Evolutionary conservation across 2,113 vertebrate species (phyloP).

Genomic region (Callipepla californica): DNA sequence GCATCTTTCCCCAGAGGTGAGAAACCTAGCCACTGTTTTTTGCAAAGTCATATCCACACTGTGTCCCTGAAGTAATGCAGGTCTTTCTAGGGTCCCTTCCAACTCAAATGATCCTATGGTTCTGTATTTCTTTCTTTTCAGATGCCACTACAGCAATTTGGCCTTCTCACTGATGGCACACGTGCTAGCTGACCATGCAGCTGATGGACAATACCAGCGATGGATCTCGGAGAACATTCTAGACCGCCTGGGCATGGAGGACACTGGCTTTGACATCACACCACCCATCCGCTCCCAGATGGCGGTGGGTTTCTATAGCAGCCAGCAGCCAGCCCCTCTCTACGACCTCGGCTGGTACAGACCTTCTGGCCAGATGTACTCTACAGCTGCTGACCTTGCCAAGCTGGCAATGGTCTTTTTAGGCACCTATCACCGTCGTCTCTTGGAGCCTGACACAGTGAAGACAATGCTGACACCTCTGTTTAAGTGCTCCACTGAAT

Average conservation of each 20-base stretch:
- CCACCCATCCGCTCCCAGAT: conserved; percentile 77
- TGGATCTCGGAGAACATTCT: conserved; percentile 88
- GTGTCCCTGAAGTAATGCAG: neutral
- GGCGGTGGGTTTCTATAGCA: conserved; percentile 88
- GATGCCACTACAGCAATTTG: conserved; percentile 94
- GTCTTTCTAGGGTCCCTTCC: too few species aligned
- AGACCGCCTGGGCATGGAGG: conserved; percentile 86
- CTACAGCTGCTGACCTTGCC: conserved; percentile 89
- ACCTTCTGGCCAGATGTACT: conserved; percentile 94
- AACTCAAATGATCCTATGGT: too few species aligned
- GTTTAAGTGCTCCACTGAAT: conserved; percentile 82
- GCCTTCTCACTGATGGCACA: conserved; percentile 92
- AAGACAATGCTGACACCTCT: conserved; percentile 88
- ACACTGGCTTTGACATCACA: conserved; percentile 88
- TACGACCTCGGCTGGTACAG: conserved; percentile 93
- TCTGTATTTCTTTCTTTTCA: conserved; percentile 19
- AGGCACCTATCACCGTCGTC: conserved; percentile 74
- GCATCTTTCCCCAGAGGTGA: neutral
- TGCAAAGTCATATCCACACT: fast-evolving
- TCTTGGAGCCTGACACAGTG: conserved; percentile 84
- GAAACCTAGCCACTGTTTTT: neutral
- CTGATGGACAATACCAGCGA: conserved; percentile 84
- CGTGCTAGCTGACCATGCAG: conserved; percentile 80
- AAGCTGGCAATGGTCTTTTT: conserved; percentile 87
- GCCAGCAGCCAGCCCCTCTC: conserved; percentile 82